Conservation (phyloP, 2,888 invertebrate genomes). For the Plagodis pulveraria region DNA sequence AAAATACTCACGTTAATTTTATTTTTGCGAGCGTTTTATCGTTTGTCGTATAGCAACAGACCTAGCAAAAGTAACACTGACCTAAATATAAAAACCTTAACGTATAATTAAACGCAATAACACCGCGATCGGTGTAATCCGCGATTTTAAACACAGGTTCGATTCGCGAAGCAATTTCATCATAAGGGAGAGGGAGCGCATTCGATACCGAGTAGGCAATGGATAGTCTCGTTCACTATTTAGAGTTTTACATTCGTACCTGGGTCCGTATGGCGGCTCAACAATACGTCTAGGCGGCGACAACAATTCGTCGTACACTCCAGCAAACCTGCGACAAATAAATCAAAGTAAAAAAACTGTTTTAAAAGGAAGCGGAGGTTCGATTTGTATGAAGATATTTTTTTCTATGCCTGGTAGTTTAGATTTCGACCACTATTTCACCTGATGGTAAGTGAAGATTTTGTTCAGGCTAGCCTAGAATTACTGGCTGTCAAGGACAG, state of each 20-base stretch:
- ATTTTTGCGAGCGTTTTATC: not conserved
- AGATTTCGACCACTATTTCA: no score
- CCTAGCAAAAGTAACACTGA: conserved; percentile 4
- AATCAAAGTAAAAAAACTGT: not conserved
- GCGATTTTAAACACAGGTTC: conserved; percentile 51
- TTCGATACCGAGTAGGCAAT: conserved; percentile 49
- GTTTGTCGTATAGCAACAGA: conserved; percentile 1
- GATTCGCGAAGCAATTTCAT: conserved; percentile 72
- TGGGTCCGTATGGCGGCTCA: conserved; percentile 81
- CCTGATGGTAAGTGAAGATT: no score
- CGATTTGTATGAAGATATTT: no score
- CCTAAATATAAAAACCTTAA: conserved; percentile 10
- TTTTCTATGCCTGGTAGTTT: no score
- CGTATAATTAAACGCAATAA: conserved; percentile 10
- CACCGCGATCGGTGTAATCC: conserved; percentile 19
- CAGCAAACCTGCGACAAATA: conserved; percentile 60
- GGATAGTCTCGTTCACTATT: conserved; percentile 67
- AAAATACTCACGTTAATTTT: not conserved
- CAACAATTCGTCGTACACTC: conserved; percentile 80
- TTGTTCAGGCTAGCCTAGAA: no score
- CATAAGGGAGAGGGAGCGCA: conserved; percentile 52
- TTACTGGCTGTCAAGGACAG: no score
- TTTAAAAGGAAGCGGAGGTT: not conserved
- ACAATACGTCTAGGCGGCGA: conserved; percentile 79
- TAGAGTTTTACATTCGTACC: conserved; percentile 82